A percentile compares a stretch with the other conserved stretches of the same genome.
Evolutionary conservation across 2,888 invertebrate species (phyloP).

Genomic region (Julus scandinavius): DNA sequence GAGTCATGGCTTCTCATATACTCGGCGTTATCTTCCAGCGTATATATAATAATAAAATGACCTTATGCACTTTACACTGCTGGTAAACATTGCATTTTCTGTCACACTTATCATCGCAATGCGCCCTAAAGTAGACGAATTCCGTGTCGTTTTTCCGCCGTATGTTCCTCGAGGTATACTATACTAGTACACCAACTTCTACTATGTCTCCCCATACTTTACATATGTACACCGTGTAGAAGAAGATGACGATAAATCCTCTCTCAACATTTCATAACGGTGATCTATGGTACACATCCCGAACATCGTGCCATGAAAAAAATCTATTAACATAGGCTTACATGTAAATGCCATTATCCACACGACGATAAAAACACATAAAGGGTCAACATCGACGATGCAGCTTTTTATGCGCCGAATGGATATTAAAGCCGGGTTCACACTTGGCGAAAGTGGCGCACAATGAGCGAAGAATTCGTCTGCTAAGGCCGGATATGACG

Average conservation of each 20-base stretch:
- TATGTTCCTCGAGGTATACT: not conserved
- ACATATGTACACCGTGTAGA: constrained; percentile 36
- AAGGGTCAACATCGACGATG: constrained; percentile 3
- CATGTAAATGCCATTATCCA: constrained; percentile 35
- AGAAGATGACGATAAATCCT: constrained; percentile 7
- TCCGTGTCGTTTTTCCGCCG: constrained; percentile 9
- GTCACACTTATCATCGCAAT: constrained; percentile 39
- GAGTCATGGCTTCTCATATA: constrained; percentile 30
- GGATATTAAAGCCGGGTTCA: constrained; percentile 19
- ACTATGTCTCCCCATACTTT: not conserved
- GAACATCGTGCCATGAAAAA: constrained; percentile 17
- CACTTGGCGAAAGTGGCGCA: no score
- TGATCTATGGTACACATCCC: constrained; percentile 42
- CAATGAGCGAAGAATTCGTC: no score
- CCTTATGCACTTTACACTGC: constrained; percentile 23
- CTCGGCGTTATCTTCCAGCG: not conserved
- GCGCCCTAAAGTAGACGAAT: constrained; percentile 18
- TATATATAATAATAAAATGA: constrained; percentile 22
- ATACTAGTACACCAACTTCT: not conserved
- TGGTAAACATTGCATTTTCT: constrained; percentile 42
- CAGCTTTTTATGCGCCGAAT: not conserved
- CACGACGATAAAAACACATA: constrained; percentile 2
- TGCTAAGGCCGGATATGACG: no score
- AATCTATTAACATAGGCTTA: constrained; percentile 30
- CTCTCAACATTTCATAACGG: constrained; percentile 39